These are phyloP conservation scores for Ammodytes marinus DNA, from an alignment of 2,113 vertebrate species.

Conservation along the genomic window DNA sequence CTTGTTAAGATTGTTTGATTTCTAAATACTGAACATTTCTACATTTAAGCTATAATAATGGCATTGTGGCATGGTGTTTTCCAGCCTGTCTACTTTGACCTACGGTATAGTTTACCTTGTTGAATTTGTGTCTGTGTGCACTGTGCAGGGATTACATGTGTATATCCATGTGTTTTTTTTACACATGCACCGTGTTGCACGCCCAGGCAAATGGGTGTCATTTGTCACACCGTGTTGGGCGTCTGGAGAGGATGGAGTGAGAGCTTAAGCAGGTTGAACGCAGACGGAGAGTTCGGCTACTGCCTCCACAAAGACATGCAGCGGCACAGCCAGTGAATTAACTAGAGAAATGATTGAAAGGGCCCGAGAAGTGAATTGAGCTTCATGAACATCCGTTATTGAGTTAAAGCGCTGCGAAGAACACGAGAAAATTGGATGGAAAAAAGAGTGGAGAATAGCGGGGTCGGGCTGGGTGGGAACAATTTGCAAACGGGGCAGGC, in stretches of 20 bases:
- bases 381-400: slow-evolving; percentile 74
- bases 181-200: slow-evolving; percentile 19
- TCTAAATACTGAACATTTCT: neutral
- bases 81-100: neutral
- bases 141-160: slow-evolving; percentile 18
- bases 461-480: slow-evolving; percentile 15
- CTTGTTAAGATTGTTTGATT: neutral
- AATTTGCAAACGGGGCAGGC: slow-evolving; percentile 11
- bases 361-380: slow-evolving; percentile 46
- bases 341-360: slow-evolving; percentile 66
- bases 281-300: slow-evolving; percentile 48
- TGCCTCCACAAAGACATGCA: slow-evolving; percentile 47
- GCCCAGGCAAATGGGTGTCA: slow-evolving; percentile 57
- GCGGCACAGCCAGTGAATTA: slow-evolving; percentile 50
- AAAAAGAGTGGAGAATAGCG: slow-evolving; percentile 17
- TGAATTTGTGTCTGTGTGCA: neutral
- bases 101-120: neutral
- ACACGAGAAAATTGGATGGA: slow-evolving; percentile 41
- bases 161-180: slow-evolving; percentile 30
- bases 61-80: neutral
- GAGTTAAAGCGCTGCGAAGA: slow-evolving; percentile 47
- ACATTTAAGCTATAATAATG: neutral
- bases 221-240: slow-evolving; percentile 54
- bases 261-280: slow-evolving; percentile 45
- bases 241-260: slow-evolving; percentile 61